phyloP scores from a whole-genome alignment of 2,113 vertebrate genomes.

The Callochromis pleurospilus region DNA sequence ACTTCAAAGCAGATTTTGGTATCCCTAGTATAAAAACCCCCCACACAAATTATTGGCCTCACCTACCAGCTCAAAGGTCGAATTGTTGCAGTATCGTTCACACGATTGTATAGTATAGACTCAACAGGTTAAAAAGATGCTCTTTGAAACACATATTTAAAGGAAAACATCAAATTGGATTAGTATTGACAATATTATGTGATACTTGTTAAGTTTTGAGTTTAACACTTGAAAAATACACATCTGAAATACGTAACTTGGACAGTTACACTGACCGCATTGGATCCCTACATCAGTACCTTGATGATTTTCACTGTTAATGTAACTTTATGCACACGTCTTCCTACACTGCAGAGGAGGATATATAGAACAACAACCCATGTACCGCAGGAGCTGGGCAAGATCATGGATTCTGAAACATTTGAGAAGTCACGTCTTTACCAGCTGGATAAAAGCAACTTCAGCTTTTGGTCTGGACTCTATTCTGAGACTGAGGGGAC shows the following conservation, averaged over 20 bases:
- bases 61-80: neutral
- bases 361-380: constrained; percentile 85
- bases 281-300: neutral
- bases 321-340: neutral
- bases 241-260: neutral
- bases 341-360: constrained; percentile 71
- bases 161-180: neutral
- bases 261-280: neutral
- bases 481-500: constrained; percentile 95
- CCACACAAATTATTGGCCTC: neutral
- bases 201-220: neutral
- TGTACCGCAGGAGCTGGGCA: constrained; percentile 86
- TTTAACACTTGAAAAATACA: neutral
- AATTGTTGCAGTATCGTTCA: neutral
- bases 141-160: neutral
- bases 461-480: constrained; percentile 97
- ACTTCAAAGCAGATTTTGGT: neutral
- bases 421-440: constrained; percentile 97
- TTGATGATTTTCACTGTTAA: neutral
- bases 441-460: constrained; percentile 97
- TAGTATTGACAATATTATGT: neutral
- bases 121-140: neutral
- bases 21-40: fast-evolving
- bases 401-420: constrained; percentile 95
- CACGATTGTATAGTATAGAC: neutral